Percentiles rank a stretch among this genome's conserved stretches.
Conservation (phyloP, 2,888 invertebrate species). For the Pollenia griseotomentosa region DNA sequence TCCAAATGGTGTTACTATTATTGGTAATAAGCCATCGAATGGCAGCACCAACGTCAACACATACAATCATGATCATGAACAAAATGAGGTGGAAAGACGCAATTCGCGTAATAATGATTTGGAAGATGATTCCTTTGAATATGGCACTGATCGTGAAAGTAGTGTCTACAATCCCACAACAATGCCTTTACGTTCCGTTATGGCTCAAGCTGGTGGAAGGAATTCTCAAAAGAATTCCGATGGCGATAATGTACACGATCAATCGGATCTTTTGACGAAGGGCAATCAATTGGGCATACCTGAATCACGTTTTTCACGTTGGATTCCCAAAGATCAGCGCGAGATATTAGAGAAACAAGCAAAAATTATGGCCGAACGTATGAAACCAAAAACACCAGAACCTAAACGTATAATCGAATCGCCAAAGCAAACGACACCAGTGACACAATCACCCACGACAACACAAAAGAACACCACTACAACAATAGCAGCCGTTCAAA, state of each 20-base stretch:
- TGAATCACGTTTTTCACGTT: conserved; percentile 82
- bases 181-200: conserved; percentile 78
- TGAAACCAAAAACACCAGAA: conserved; percentile 73
- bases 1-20: conserved; percentile 82
- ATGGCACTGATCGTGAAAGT: conserved; percentile 82
- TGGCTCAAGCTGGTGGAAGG: conserved; percentile 80
- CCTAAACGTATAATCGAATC: conserved; percentile 30
- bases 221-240: conserved; percentile 78
- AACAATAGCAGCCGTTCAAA: neutral
- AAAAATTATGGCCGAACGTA: conserved; percentile 80
- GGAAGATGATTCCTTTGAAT: conserved; percentile 83
- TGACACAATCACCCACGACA: conserved; percentile 52
- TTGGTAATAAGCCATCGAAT: conserved; percentile 75
- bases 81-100: conserved; percentile 78
- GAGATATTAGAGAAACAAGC: conserved; percentile 83
- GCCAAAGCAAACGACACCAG: conserved; percentile 42
- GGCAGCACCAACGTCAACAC: conserved; percentile 40
- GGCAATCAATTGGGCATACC: conserved; percentile 83
- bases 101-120: conserved; percentile 71
- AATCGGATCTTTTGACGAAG: conserved; percentile 79
- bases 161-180: conserved; percentile 84
- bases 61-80: conserved; percentile 74
- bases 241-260: conserved; percentile 69
- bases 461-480: conserved; percentile 73
- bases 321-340: conserved; percentile 83